Base-by-base conservation (phyloP, 30 jellyfish, hydroid and myxozoan genomes). In the Euphysa ruthae region DNA sequence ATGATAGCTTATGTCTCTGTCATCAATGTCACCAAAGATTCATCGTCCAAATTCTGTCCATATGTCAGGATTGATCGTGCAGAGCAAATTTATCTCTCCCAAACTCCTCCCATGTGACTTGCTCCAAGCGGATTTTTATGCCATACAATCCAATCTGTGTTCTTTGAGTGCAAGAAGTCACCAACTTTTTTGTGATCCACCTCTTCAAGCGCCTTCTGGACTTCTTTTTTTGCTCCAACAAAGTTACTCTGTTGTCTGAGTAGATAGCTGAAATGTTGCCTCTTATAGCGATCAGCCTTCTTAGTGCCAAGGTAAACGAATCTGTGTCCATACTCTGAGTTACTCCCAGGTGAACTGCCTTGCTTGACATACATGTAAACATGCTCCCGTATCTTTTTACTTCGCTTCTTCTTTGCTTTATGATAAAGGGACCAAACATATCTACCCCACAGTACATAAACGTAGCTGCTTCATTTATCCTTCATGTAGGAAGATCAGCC, bases 171-270 rank as follows among this genome's bases (percentile, higher is more conserved):
- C 16, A 42, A 18, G 16, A 42, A 42, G 16, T 13, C 14, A 15
- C 16, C 0, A 18, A 42, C 16, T 42, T 42, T 42, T 52, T 52
- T 15, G 25, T 52, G 66, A 52, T 52, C 66, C 66, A 0, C 25
- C 21, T 52, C 66, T 52, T 12, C 15, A 52, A 21, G 21, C 12
- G 66, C 72, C 30, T 28, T 15, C n/a, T 61, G 56, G 28, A 77
- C n/a, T 55, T 77, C 92, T 3, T 66, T 50, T 35, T 64, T 0
- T 10, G 72, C 83, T 31, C 89, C 35, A 4, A 25, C 43, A 52
- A 61, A 75, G 73, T 75, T 75, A 14, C 77, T 61, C 83, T n/a
- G 50, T 58, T 68, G 76, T 68, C 81, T n/a, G 77, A 64, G 65
- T n/a, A 43, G 34, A 64, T 33, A n/a, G n/a, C n/a, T n/a, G n/a